These are phyloP conservation scores for Furcifer pardalis DNA, from an alignment of 2,797 vertebrate species.

Conservation along the genomic window DNA sequence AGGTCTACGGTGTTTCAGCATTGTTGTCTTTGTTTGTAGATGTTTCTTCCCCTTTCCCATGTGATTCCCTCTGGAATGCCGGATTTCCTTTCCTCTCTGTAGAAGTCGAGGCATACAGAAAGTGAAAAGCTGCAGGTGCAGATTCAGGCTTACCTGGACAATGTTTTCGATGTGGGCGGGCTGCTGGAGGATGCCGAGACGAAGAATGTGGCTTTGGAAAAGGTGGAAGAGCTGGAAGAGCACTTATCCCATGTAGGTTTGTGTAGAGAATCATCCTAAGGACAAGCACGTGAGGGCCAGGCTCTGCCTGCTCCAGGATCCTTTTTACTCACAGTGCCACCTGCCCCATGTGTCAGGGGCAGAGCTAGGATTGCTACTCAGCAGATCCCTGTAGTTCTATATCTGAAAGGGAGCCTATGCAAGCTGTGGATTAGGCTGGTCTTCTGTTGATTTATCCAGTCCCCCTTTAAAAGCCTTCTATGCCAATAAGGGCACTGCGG, in stretches of 20 bases:
- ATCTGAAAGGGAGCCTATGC: too few species aligned
- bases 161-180: constrained; percentile 95
- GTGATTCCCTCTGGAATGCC: neutral
- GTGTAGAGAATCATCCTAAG: too few species aligned
- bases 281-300: too few species aligned
- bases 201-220: constrained; percentile 96
- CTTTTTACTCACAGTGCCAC: too few species aligned
- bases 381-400: too few species aligned
- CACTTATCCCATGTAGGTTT: constrained; percentile 93
- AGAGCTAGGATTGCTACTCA: too few species aligned
- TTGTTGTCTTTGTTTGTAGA: neutral
- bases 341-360: too few species aligned
- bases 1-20: neutral
- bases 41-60: neutral
- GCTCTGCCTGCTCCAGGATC: too few species aligned
- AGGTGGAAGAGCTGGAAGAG: constrained; percentile 97
- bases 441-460: neutral
- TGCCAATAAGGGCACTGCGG: neutral
- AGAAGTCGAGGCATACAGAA: constrained; percentile 97
- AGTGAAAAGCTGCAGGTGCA: constrained; percentile 98
- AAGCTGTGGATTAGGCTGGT: too few species aligned
- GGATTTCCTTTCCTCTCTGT: constrained; percentile 12
- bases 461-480: neutral
- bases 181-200: constrained; percentile 96
- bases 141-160: constrained; percentile 98